Percentiles rank a stretch among this genome's conserved stretches.
Conservation (phyloP, 2,888 invertebrate species). For the Xanthia togata region DNA sequence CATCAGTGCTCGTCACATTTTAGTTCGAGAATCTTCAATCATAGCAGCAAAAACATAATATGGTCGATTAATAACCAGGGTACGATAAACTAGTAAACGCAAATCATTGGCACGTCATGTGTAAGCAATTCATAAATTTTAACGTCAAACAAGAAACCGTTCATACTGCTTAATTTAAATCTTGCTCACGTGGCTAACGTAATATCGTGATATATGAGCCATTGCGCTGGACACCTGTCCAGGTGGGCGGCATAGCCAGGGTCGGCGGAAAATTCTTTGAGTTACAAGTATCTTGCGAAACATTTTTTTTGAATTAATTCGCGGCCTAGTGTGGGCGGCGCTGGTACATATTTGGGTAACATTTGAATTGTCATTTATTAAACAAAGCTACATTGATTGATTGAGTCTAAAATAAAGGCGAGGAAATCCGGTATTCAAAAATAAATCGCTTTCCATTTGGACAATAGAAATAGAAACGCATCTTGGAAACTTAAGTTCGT, state of each 20-base stretch:
- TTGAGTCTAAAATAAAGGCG: slow-evolving; percentile 18
- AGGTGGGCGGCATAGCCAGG: slow-evolving; percentile 84
- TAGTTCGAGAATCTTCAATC: slow-evolving; percentile 70
- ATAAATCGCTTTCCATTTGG: slow-evolving; percentile 23
- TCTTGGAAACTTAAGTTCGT: neutral
- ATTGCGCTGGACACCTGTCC: slow-evolving; percentile 83
- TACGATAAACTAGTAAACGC: slow-evolving; percentile 43
- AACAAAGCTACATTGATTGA: slow-evolving; percentile 36
- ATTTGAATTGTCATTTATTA: slow-evolving; percentile 38
- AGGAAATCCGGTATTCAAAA: slow-evolving; percentile 15
- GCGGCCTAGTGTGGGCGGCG: slow-evolving; percentile 55
- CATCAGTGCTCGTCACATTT: slow-evolving; percentile 71
- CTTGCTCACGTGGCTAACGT: slow-evolving; percentile 74
- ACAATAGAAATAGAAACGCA: neutral
- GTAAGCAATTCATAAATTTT: slow-evolving; percentile 51
- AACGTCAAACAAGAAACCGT: slow-evolving; percentile 37
- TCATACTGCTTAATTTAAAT: slow-evolving; percentile 68
- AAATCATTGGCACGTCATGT: slow-evolving; percentile 53
- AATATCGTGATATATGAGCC: slow-evolving; percentile 76
- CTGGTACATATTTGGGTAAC: slow-evolving; percentile 46
- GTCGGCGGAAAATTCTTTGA: slow-evolving; percentile 76
- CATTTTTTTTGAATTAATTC: slow-evolving; percentile 65
- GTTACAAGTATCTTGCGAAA: slow-evolving; percentile 73
- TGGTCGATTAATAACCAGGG: slow-evolving; percentile 32
- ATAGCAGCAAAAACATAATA: slow-evolving; percentile 49